These are phyloP conservation scores for Dicroscelio sp. DNA, from an alignment of 2,888 invertebrate genomes.

Conservation along the genomic window DNA sequence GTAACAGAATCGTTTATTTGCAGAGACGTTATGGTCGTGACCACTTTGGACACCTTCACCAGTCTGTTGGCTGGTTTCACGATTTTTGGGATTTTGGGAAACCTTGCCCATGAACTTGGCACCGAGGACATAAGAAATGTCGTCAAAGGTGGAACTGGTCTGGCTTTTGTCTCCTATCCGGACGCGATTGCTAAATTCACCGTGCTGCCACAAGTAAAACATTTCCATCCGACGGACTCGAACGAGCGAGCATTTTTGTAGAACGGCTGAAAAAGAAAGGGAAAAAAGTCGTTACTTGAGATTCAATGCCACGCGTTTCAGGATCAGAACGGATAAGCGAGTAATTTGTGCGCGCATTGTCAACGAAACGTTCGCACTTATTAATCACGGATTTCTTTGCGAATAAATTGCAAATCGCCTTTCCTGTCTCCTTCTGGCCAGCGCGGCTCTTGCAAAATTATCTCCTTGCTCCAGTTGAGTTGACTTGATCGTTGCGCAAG, in stretches of 20 bases:
- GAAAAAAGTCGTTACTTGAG: background rate
- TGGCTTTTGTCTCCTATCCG: slow-evolving; percentile 97
- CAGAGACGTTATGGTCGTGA: slow-evolving; percentile 95
- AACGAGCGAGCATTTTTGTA: background rate
- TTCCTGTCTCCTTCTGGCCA: slow-evolving; percentile 65
- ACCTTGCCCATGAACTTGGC: slow-evolving; percentile 94
- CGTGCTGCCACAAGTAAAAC: slow-evolving; percentile 93
- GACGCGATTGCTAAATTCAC: slow-evolving; percentile 96
- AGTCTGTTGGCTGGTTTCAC: slow-evolving; percentile 96
- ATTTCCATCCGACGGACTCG: background rate
- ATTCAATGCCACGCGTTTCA: slow-evolving; percentile 43
- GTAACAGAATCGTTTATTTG: background rate
- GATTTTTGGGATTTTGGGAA: slow-evolving; percentile 96
- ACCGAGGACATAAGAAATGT: slow-evolving; percentile 93
- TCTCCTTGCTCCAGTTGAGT: slow-evolving; percentile 80
- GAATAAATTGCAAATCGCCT: slow-evolving; percentile 69
- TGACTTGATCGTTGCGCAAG: slow-evolving; percentile 73
- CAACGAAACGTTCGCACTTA: slow-evolving; percentile 23
- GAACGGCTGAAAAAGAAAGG: background rate
- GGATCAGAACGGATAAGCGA: background rate
- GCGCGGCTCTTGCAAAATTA: slow-evolving; percentile 73
- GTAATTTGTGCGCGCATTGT: slow-evolving; percentile 32
- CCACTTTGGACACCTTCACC: slow-evolving; percentile 96
- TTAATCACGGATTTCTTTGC: slow-evolving; percentile 52
- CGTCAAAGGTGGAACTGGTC: slow-evolving; percentile 95